A percentile compares a stretch with the other conserved stretches of the same genome.
phyloP scores from a whole-genome alignment of 2,797 vertebrate species.

The Platyrinchus mystaceus region DNA sequence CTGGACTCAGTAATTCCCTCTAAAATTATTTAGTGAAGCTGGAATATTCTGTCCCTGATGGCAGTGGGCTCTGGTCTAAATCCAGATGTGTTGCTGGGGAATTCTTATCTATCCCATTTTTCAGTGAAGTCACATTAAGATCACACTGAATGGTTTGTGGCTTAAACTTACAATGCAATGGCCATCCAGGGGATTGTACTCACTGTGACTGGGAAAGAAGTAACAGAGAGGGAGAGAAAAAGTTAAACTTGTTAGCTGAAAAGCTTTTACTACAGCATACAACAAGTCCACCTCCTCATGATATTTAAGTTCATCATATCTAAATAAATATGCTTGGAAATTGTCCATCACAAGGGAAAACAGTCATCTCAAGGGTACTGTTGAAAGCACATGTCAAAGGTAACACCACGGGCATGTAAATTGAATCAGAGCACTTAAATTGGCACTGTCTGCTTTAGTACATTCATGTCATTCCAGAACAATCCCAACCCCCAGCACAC shows the following conservation, averaged over 20 bases:
- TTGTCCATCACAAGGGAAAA: slow-evolving; percentile 8
- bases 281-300: neutral
- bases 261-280: neutral
- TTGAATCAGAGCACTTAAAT: slow-evolving; percentile 32
- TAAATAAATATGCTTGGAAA: slow-evolving; percentile 41
- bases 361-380: slow-evolving; percentile 39
- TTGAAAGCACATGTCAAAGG: slow-evolving; percentile 46
- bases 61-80: neutral
- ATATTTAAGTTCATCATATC: neutral
- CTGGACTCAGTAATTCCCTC: neutral
- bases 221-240: neutral
- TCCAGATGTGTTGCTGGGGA: neutral
- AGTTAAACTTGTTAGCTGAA: neutral
- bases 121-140: neutral
- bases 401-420: slow-evolving; percentile 1
- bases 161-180: neutral
- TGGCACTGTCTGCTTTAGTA: neutral
- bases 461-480: neutral
- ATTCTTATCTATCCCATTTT: neutral
- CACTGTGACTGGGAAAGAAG: neutral
- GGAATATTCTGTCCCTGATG: neutral
- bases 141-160: neutral
- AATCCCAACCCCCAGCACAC: neutral
- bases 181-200: neutral
- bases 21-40: neutral